phyloP scores from a whole-genome alignment of 2,113 vertebrate species.

The Dryoscopus gambensis region DNA sequence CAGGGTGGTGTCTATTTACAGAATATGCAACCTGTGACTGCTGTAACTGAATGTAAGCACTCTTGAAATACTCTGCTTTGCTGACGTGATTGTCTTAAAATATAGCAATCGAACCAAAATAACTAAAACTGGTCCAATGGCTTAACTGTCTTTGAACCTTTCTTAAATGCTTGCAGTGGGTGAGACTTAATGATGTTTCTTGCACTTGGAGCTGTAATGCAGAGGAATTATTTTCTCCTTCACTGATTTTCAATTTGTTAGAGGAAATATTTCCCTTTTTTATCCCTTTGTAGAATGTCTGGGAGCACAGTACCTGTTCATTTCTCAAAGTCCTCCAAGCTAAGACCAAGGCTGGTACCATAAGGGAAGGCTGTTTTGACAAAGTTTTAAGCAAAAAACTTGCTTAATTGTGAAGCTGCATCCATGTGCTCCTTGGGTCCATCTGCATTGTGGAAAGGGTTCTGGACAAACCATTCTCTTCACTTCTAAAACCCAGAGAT shows the following conservation, averaged over 20 bases:
- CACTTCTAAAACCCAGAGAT: conserved; percentile 13
- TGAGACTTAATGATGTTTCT: background rate
- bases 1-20: background rate
- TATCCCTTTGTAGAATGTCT: background rate
- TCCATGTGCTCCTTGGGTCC: background rate
- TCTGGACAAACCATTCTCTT: conserved; percentile 26
- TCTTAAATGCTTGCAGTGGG: background rate
- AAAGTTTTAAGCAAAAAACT: background rate
- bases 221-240: conserved; percentile 16
- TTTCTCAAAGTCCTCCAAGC: background rate
- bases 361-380: background rate
- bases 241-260: background rate
- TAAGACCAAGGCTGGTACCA: background rate
- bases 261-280: background rate
- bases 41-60: conserved; percentile 52
- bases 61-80: conserved; percentile 25
- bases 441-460: conserved; percentile 2
- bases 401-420: background rate
- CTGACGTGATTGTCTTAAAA: conserved; percentile 46
- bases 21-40: conserved; percentile 46
- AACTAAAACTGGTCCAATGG: conserved; percentile 30
- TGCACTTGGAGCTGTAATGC: background rate
- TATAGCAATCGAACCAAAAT: conserved; percentile 53
- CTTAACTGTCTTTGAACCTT: conserved; percentile 44
- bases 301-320: background rate